These are phyloP conservation scores for Chondrosia reniformis DNA, from an alignment of 37 sponge, comb jelly and placozoan species.

Conservation along the genomic window DNA sequence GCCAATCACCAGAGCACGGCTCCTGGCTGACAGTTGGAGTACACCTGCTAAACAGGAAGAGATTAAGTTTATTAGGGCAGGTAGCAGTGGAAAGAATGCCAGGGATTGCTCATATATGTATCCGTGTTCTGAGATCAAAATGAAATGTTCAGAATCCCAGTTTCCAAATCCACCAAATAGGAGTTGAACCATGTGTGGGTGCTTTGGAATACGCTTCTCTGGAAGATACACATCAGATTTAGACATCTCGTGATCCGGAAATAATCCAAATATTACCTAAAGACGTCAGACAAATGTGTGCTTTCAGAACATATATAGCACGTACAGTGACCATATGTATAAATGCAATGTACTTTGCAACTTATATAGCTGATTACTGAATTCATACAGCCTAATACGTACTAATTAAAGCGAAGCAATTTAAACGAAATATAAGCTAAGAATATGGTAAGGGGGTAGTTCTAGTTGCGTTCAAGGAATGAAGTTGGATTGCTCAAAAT, in stretches of 20 bases:
- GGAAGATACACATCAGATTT: conserved; percentile 69
- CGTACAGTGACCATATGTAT: too few species aligned
- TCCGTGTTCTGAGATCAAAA: conserved; percentile 78
- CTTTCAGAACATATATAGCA: too few species aligned
- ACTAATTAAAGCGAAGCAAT: too few species aligned
- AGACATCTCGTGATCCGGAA: conserved; percentile 78
- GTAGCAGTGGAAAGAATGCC: conserved; percentile 95
- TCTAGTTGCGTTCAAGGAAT: too few species aligned
- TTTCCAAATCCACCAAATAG: conserved; percentile 74
- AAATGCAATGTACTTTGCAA: too few species aligned
- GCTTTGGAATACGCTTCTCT: conserved; percentile 31
- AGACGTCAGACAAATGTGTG: background rate
- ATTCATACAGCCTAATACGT: too few species aligned
- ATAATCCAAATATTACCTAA: conserved; percentile 10
- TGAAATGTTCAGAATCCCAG: conserved; percentile 94
- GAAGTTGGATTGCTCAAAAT: too few species aligned
- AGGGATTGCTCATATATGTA: conserved; percentile 76
- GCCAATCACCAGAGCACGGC: conserved; percentile 36
- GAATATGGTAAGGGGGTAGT: too few species aligned
- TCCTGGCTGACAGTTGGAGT: conserved; percentile 12
- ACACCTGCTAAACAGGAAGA: conserved; percentile 21
- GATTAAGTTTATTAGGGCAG: conserved; percentile 45
- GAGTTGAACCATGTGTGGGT: conserved; percentile 35
- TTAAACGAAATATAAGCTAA: too few species aligned
- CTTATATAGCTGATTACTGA: too few species aligned